phyloP scores from a whole-genome alignment of 2,797 vertebrate genomes.

The Pelochelys cantorii region DNA sequence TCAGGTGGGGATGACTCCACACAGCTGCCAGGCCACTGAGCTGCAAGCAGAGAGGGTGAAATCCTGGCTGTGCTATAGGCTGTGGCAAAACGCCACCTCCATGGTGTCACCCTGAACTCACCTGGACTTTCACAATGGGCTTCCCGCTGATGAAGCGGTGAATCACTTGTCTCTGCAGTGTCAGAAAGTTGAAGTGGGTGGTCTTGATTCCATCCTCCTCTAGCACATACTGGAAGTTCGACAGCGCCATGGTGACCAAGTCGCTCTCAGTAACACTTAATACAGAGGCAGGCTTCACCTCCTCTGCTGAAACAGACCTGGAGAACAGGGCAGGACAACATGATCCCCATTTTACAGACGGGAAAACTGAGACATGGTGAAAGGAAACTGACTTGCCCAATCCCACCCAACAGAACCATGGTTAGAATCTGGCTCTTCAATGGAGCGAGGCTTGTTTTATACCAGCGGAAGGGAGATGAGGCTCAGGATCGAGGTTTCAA shows the following conservation, averaged over 20 bases:
- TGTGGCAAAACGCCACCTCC: not conserved
- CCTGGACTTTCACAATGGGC: conserved; percentile 36
- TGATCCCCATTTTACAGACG: too few species aligned
- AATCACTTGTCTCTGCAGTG: conserved; percentile 49
- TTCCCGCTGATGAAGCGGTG: conserved; percentile 60
- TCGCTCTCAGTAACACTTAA: conserved; percentile 24
- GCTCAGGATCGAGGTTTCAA: not conserved
- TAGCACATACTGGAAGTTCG: conserved; percentile 52
- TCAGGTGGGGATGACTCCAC: not conserved
- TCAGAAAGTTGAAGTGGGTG: conserved; percentile 49
- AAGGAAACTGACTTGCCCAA: too few species aligned
- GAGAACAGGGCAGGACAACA: not conserved
- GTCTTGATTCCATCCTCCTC: conserved; percentile 22
- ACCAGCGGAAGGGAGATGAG: not conserved
- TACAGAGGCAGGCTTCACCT: conserved; percentile 47
- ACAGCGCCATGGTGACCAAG: conserved; percentile 50
- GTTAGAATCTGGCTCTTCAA: too few species aligned
- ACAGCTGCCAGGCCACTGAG: not conserved
- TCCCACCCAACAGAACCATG: too few species aligned
- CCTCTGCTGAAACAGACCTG: conserved; percentile 37
- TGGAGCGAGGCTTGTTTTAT: not conserved
- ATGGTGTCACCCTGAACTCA: not conserved
- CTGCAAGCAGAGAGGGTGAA: not conserved
- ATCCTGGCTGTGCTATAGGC: not conserved
- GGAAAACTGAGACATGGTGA: too few species aligned